phyloP scores from a whole-genome alignment of 2,888 invertebrate species.

The Papilio elwesi region DNA sequence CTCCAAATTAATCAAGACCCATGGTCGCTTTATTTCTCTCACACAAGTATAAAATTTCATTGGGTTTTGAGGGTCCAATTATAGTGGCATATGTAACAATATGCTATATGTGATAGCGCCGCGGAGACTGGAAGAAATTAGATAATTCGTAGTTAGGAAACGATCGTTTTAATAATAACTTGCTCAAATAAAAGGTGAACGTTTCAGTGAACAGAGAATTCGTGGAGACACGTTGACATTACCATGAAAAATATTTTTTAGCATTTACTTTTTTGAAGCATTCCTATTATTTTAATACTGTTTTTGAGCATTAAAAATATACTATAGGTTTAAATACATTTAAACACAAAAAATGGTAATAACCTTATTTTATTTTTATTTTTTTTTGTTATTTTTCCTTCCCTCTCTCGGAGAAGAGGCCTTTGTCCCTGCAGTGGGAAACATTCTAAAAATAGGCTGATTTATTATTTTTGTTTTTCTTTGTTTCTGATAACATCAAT shows the following conservation, averaged over 20 bases:
- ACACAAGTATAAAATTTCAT: conserved; percentile 51
- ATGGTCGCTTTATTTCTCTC: conserved; percentile 56
- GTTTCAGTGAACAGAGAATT: conserved; percentile 58
- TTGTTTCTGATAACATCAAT: no score
- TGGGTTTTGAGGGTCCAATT: conserved; percentile 33
- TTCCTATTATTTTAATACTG: no score
- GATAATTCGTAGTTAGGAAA: conserved; percentile 82
- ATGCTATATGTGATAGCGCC: conserved; percentile 82
- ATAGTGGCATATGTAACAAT: conserved; percentile 64
- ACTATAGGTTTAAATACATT: no score
- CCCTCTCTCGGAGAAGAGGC: no score
- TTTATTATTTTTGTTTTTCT: no score
- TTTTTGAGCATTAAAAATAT: no score
- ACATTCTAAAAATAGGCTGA: no score
- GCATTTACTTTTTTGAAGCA: no score
- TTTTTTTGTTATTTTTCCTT: no score
- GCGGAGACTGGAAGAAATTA: conserved; percentile 80
- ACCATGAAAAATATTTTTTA: neutral
- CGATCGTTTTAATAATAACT: conserved; percentile 82
- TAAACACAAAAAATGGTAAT: no score
- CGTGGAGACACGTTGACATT: conserved; percentile 51
- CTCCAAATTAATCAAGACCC: conserved; percentile 24
- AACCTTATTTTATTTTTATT: no score
- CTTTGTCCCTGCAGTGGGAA: no score
- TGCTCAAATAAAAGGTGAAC: conserved; percentile 74